phyloP scores from a whole-genome alignment of 2,888 invertebrate species.

The Sinotaia quadrata region DNA sequence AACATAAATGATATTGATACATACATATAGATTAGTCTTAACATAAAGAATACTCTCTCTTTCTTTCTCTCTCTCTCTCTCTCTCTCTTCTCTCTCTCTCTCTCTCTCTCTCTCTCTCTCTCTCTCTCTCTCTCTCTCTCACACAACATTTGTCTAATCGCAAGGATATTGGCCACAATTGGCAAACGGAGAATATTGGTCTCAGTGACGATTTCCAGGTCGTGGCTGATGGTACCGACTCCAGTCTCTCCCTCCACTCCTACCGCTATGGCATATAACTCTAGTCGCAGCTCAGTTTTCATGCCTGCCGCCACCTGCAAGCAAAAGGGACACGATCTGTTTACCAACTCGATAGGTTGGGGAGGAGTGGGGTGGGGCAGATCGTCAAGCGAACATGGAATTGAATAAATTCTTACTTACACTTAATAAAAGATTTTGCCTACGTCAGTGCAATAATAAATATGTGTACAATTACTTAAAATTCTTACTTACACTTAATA shows the following conservation, averaged over 20 bases:
- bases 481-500: no score
- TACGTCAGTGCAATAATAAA: no score
- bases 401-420: no score
- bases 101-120: neutral
- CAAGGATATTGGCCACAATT: conserved; percentile 70
- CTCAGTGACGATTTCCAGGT: conserved; percentile 70
- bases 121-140: neutral
- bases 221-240: conserved; percentile 63
- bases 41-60: neutral
- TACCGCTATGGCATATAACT: conserved; percentile 71
- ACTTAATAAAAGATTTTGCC: no score
- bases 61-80: neutral
- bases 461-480: no score
- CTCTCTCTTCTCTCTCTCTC: neutral
- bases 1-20: neutral
- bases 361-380: no score
- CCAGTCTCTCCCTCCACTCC: conserved; percentile 66
- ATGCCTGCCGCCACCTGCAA: conserved; percentile 72
- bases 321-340: no score
- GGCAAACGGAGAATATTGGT: conserved; percentile 68
- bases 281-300: conserved; percentile 65
- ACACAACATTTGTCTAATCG: neutral
- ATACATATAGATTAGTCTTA: neutral
- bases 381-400: no score
- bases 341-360: no score